Evolutionary conservation across 2,797 vertebrate species (phyloP).

Genomic region (Setipinna tenuifilis): DNA sequence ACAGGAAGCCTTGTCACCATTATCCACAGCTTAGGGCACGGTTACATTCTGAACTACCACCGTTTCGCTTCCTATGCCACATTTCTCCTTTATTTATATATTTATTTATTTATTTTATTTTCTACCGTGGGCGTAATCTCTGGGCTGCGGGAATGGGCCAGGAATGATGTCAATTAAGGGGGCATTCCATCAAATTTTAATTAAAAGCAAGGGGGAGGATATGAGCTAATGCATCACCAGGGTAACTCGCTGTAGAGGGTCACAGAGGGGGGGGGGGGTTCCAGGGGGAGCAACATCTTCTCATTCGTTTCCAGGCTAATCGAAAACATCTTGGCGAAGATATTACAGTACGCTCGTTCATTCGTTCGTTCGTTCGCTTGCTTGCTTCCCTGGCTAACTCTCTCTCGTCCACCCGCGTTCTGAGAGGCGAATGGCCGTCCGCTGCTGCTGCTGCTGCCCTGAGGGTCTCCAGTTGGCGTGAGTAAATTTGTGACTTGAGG

Average conservation of each 20-base stretch:
- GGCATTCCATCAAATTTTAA: slow-evolving; percentile 26
- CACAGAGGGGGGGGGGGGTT: not conserved
- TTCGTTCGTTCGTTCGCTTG: too few relatives aligned
- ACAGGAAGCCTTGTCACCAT: slow-evolving; percentile 18
- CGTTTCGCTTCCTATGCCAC: not conserved
- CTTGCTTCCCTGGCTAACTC: too few relatives aligned
- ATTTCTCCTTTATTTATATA: not conserved
- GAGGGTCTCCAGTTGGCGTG: not conserved
- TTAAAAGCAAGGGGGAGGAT: slow-evolving; percentile 18
- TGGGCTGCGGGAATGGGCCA: not conserved
- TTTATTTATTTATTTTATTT: not conserved
- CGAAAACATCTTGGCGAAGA: not conserved
- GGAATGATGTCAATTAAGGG: slow-evolving; percentile 23
- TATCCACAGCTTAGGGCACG: slow-evolving; percentile 15
- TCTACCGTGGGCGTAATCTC: not conserved
- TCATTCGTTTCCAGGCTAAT: not conserved
- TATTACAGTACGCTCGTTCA: not conserved
- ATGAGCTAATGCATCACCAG: not conserved
- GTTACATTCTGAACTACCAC: not conserved
- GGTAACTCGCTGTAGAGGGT: not conserved
- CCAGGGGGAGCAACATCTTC: not conserved
- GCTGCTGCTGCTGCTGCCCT: not conserved
- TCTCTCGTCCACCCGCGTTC: too few relatives aligned
- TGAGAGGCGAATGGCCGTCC: not conserved
- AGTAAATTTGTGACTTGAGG: too few relatives aligned